Evolutionary conservation across 2,797 vertebrate species (phyloP), one percentile per base, ranked within the genome.

Genomic region (Aeoliscus strigatus): DNA sequence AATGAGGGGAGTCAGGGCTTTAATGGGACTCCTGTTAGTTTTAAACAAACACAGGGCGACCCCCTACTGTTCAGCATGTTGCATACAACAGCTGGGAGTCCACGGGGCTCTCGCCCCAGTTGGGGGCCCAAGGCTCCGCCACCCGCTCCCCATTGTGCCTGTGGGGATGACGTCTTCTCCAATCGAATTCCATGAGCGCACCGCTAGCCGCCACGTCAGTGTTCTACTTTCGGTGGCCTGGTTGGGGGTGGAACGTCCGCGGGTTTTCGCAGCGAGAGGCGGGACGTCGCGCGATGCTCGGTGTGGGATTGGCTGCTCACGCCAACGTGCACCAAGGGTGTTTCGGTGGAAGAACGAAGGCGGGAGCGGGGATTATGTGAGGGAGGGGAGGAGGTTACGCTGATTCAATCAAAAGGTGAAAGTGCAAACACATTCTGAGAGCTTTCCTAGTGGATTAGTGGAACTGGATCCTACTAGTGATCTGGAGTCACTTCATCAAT

Each of bases 1-100:
- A 88, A 90, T 80, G 79, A 89, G 85, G 84, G 80, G 83, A 88
- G 85, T 88, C 85, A 87, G 81, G 81, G 83, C 86, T 88, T 84
- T 88, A 89, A 89, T 89, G 87, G 86, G 80, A 85, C 75, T 87
- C 84, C 83, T 83, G 86, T 70, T 81, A 83, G 85, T 77, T 88
- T 88, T 86, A 90, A 88, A 89, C 86, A 89, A 90, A 90, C 87
- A 90, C 73, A 85, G 73, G 60, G 79, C 31, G 75, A 81, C 82
- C 86, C 84, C 88, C 86, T 73, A 85, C 84, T 72, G 87, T 77
- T 87, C 77, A 81, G 85, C 86, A 84, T 81, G 85, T 74, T 82
- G 86, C 86, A 76, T 69, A 59, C 68, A 85, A 75, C 87, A 87
- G 87, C 85, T 79, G 87, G 86, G 82, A 79, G 75, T 70, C 72